phyloP scores from a whole-genome alignment of 2,888 invertebrate species.

The Andricus curvator region DNA sequence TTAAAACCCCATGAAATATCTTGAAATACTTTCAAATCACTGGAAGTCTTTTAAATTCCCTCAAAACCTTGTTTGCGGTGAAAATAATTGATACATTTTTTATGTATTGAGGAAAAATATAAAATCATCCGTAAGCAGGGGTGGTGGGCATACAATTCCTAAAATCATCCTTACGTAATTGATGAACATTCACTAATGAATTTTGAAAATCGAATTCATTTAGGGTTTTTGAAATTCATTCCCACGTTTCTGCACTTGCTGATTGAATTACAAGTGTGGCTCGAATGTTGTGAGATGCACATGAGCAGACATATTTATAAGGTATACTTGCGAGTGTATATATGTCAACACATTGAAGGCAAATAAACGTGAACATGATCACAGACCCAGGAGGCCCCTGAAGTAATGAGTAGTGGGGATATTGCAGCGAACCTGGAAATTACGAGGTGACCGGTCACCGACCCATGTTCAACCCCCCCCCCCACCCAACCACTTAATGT shows the following conservation, averaged over 20 bases:
- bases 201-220: not conserved
- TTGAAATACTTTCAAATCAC: no score
- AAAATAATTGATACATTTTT: no score
- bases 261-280: not conserved
- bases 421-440: constrained; percentile 29
- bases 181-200: no score
- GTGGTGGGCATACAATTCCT: no score
- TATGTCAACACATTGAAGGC: constrained; percentile 22
- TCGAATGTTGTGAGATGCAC: not conserved
- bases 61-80: no score
- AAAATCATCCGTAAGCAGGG: no score
- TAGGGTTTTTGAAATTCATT: not conserved
- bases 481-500: constrained; percentile 54
- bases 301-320: not conserved
- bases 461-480: constrained; percentile 39
- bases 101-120: no score
- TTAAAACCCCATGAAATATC: no score
- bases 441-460: constrained; percentile 59
- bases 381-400: constrained; percentile 36
- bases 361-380: constrained; percentile 42
- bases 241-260: not conserved
- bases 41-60: no score
- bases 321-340: not conserved
- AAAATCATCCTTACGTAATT: no score
- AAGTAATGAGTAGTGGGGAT: constrained; percentile 35